Percentiles rank a stretch among this genome's conserved stretches.
phyloP scores from a whole-genome alignment of 2,888 invertebrate genomes.

The Platynereis dumerilii region DNA sequence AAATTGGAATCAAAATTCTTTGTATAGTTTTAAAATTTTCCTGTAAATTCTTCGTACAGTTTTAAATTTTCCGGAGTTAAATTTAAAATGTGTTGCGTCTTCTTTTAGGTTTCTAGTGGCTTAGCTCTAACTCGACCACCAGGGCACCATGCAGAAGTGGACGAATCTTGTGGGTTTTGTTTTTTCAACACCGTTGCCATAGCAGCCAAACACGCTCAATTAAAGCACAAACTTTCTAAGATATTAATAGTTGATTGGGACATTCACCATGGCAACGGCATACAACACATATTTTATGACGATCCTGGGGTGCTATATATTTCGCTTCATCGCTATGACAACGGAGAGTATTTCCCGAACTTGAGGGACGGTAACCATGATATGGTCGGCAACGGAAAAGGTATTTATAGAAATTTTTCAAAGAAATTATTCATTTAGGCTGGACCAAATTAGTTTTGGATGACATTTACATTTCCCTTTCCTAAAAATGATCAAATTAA shows the following conservation, averaged over 20 bases:
- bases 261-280: slow-evolving; percentile 92
- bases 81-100: too few relatives aligned
- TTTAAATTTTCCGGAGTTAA: too few relatives aligned
- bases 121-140: slow-evolving; percentile 66
- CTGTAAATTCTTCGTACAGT: too few relatives aligned
- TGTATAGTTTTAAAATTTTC: too few relatives aligned
- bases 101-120: slow-evolving; percentile 15
- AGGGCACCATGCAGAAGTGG: slow-evolving; percentile 86
- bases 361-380: slow-evolving; percentile 74
- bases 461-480: too few relatives aligned
- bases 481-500: too few relatives aligned
- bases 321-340: slow-evolving; percentile 89
- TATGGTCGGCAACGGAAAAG: slow-evolving; percentile 69
- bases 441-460: too few relatives aligned
- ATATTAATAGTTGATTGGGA: slow-evolving; percentile 91
- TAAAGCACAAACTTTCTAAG: slow-evolving; percentile 29
- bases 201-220: slow-evolving; percentile 78
- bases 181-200: slow-evolving; percentile 83
- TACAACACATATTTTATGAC: slow-evolving; percentile 82
- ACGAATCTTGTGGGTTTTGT: slow-evolving; percentile 85
- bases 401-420: slow-evolving; percentile 65
- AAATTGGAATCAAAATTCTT: too few relatives aligned
- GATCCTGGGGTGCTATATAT: slow-evolving; percentile 77
- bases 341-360: slow-evolving; percentile 73
- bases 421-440: slow-evolving; percentile 39